Evolutionary conservation across 1,140 invertebrate species (phyloP).

Genomic region (Euwallacea similis): DNA sequence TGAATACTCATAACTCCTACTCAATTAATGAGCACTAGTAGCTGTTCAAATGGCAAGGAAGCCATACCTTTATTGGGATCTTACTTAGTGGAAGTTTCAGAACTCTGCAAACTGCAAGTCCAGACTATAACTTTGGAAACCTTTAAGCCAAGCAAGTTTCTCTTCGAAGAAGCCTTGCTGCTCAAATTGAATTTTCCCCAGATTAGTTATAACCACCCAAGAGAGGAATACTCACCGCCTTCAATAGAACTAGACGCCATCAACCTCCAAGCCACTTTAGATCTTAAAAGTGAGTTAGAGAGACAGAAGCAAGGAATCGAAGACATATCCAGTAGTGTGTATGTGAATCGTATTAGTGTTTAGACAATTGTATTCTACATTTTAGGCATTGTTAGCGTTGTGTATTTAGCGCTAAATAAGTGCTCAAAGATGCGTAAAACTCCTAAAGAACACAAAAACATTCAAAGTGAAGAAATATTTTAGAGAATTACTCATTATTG

Average conservation of each 20-base stretch:
- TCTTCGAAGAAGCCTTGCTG: conserved; percentile 7
- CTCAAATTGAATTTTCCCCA: conserved; percentile 1
- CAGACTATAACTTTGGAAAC: conserved; percentile 14
- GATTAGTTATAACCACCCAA: neutral
- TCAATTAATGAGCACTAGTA: neutral
- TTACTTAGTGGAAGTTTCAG: conserved; percentile 15
- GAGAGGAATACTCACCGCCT: conserved; percentile 7
- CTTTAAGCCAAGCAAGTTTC: conserved; percentile 5
- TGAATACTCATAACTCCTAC: conserved; percentile 16
- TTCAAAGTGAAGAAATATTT: too few species aligned
- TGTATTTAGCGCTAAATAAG: too few species aligned
- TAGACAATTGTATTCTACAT: conserved; percentile 14
- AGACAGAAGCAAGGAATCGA: conserved; percentile 3
- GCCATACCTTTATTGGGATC: conserved; percentile 12
- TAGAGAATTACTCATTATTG: too few species aligned
- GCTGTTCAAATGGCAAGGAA: conserved; percentile 13
- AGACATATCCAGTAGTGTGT: neutral
- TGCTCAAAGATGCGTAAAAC: too few species aligned
- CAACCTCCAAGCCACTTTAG: conserved; percentile 7
- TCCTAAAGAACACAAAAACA: too few species aligned
- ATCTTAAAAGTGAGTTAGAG: neutral
- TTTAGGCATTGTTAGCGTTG: too few species aligned
- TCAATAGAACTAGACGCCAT: conserved; percentile 3
- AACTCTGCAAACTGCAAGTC: conserved; percentile 17
- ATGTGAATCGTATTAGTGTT: conserved; percentile 17